Evolutionary conservation across 2,888 invertebrate genomes (phyloP), one percentile per base, ranked within the genome.

Genomic region (Teinopalpus imperialis): DNA sequence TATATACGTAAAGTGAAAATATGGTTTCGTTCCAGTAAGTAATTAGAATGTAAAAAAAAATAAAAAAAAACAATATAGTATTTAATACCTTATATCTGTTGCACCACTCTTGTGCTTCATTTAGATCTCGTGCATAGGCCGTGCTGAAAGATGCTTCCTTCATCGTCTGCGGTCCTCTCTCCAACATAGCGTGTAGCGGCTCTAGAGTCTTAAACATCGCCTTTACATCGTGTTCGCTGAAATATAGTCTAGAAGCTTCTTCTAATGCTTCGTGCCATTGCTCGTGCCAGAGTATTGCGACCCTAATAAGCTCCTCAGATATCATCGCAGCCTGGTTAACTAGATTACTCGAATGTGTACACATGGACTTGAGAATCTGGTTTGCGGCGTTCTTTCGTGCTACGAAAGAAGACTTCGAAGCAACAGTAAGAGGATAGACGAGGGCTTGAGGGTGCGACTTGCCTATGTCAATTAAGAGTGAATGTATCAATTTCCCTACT

Each of bases 241-340:
- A 99, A 77, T 98, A 99, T 5, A 99, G 83, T 53, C 93, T 70
- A 2, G 96, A 97, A 0, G 98, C 98, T 73, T 99, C 98, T 64
- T 97, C 96, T 10, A 99, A 81, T 0, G 98, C 99, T 75, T 99
- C 99, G 70, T 99, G 98, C 99, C 99, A 99, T 66, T 98, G 93
- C 75, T 99, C 99, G 69, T 99, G 99, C 99, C 99, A 99, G 9
- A 99, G 86, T 56, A 99, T 99, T 1, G 99, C 99, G 0, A 99
- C 98, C 42, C 99, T 90, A 47, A 99, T 99, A 35, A 99, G 89
- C 78, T 99, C 99, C 63, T 99, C 98, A 30, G 98, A 94, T 50
- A 97, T 98, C 95, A 98, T 95, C 63, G 97, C 93, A 0, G 98
- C 98, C 76, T 99, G 99, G 61, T 95, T 95, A 0, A 99, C 99